phyloP scores from a whole-genome alignment of 2,113 vertebrate genomes.

The Anhinga anhinga region DNA sequence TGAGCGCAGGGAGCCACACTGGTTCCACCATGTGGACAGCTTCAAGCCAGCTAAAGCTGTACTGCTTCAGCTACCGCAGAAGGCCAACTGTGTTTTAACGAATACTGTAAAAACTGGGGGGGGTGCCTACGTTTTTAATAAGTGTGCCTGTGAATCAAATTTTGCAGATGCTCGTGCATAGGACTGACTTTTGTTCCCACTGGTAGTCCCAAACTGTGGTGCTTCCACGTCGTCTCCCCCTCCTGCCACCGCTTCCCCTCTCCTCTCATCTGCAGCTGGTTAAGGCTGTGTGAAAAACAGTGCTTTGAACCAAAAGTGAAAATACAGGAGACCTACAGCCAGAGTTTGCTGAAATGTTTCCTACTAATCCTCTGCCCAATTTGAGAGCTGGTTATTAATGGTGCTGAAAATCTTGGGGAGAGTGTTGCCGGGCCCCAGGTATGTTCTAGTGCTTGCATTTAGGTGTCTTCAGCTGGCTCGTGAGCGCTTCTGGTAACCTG shows the following conservation, averaged over 20 bases:
- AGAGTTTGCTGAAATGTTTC: not conserved
- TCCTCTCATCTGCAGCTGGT: not conserved
- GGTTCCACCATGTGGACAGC: not conserved
- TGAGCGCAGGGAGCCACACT: not conserved
- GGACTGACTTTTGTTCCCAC: not conserved
- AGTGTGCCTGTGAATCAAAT: not conserved
- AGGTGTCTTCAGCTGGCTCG: not conserved
- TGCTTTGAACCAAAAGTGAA: not conserved
- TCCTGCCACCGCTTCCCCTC: accelerated
- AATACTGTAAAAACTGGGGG: not conserved
- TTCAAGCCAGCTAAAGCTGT: not conserved
- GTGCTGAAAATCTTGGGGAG: not conserved
- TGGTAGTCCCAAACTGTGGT: not conserved
- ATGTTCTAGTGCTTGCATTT: not conserved
- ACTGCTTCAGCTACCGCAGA: not conserved
- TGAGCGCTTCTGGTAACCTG: not conserved
- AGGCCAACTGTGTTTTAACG: not conserved
- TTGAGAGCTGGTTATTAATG: not conserved
- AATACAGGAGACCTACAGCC: not conserved
- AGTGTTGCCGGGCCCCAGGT: accelerated
- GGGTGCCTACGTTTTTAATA: not conserved
- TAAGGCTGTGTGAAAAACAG: not conserved
- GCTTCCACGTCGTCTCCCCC: not conserved
- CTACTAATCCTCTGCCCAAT: not conserved
- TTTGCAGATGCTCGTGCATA: not conserved